phyloP scores from a whole-genome alignment of 2,888 invertebrate genomes.

The Smittia sp. region DNA sequence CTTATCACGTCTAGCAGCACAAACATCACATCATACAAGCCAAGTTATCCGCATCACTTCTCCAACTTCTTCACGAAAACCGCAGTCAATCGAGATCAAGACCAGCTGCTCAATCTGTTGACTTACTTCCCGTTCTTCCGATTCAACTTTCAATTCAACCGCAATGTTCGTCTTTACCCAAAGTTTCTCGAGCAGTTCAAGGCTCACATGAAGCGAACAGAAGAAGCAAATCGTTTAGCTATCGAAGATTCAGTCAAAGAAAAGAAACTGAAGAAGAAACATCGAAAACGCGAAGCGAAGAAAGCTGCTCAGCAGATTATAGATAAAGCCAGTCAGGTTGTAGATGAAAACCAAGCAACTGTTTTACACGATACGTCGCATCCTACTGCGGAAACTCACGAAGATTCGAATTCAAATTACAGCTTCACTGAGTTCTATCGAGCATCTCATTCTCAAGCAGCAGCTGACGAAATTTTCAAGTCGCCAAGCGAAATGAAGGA shows the following conservation, averaged over 20 bases:
- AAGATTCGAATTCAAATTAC: constrained; percentile 53
- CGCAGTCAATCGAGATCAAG: background rate
- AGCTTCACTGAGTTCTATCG: constrained; percentile 52
- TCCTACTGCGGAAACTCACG: background rate
- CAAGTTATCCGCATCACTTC: constrained; percentile 46
- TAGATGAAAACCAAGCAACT: background rate
- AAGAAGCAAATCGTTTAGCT: background rate
- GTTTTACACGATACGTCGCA: background rate
- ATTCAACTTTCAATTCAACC: constrained; percentile 15
- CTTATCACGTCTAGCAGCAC: background rate
- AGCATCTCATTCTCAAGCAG: background rate
- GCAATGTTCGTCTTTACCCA: constrained; percentile 23
- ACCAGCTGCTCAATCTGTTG: background rate
- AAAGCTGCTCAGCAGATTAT: background rate
- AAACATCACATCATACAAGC: constrained; percentile 50
- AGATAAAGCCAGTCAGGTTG: background rate
- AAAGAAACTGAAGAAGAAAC: background rate
- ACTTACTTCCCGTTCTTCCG: constrained; percentile 12
- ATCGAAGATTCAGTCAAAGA: background rate
- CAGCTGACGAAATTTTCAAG: background rate
- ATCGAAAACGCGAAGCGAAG: background rate
- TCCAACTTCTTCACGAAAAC: background rate
- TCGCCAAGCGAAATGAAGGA: background rate
- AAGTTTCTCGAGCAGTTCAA: constrained; percentile 14
- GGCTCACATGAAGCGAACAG: background rate